A percentile compares a stretch with the other conserved stretches of the same genome.
Evolutionary conservation across 2,797 vertebrate genomes (phyloP).

Genomic region (Hyperoplus lanceolatus): DNA sequence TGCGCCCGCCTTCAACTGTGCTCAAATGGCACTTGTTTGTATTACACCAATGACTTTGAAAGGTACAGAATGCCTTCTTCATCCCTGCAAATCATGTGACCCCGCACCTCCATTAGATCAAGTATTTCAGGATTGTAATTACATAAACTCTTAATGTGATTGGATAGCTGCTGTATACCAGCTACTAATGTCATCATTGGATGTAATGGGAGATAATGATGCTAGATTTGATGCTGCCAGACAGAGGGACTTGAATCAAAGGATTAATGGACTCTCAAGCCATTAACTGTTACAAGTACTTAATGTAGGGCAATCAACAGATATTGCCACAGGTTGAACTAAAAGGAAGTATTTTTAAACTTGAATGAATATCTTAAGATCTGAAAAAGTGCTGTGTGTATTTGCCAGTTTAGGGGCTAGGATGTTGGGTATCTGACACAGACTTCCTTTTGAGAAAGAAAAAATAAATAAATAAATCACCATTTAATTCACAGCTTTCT

Average conservation of each 20-base stretch:
- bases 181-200: constrained; percentile 64
- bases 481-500: constrained; percentile 50
- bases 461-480: constrained; percentile 30
- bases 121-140: constrained; percentile 60
- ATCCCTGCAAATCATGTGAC: constrained; percentile 33
- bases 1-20: not conserved
- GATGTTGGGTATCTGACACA: constrained; percentile 11
- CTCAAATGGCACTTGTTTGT: constrained; percentile 4
- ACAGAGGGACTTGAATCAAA: constrained; percentile 73
- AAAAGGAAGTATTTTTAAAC: constrained; percentile 47
- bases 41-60: constrained; percentile 19
- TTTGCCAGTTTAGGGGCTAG: constrained; percentile 14
- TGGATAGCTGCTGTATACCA: constrained; percentile 59
- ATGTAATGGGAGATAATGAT: constrained; percentile 73
- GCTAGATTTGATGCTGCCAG: constrained; percentile 72
- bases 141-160: constrained; percentile 68
- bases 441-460: constrained; percentile 17
- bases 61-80: constrained; percentile 25
- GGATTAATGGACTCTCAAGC: constrained; percentile 74
- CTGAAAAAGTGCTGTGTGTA: constrained; percentile 1
- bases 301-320: constrained; percentile 58
- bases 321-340: constrained; percentile 36
- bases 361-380: constrained; percentile 35
- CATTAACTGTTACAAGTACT: constrained; percentile 69
- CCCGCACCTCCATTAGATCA: constrained; percentile 36